Base-by-base conservation (phyloP, 1,140 invertebrate species). In the Drosophila pseudoananassae region DNA sequence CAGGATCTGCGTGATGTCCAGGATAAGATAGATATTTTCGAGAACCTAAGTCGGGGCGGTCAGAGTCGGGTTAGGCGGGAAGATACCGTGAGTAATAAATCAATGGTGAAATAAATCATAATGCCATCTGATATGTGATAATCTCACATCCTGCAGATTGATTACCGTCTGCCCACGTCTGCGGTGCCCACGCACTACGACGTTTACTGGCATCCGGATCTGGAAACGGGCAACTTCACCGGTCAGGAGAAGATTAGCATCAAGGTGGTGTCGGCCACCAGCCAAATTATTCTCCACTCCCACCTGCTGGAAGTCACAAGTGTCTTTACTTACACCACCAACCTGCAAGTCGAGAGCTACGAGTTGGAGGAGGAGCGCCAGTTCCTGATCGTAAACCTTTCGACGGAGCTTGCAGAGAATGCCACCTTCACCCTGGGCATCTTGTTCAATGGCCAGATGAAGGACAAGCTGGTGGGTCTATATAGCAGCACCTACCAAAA, bases 181-280 rank as follows among this genome's bases (percentile, higher is more conserved):
- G 92, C 97, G 0, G 91, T 92, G 23, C 97, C 97, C 0, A 70
- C 93, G 0, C 94, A 95, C 78, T 98, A 98, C 88, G 94, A 96
- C 49, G 87, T 98, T 1, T 94, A 93, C n/a, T 92, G 98, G 38
- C 92, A 95, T 78, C 97, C 97, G 0, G 93, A 97, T 82, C 84
- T 98, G 27, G 92, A 93, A 12, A 93, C 92, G 7, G 96, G 95
- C 0, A 94, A 92, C 5, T 98, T 97, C 82, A 91, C 92, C 56
- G 97, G 97, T 0, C 92, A 92, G 38, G 96, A 96, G 0, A 93
- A 92, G 25, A 97, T 98, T 5, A 91, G 92, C 5, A 91, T 98
- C 12, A 91, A 93, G 14, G 92, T 95, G 4, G 75, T 90, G 0
- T 72, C 93, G 20, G 71, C 92, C 8, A 94, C 93, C 9, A 92